These are phyloP conservation scores for Pecten maximus DNA, from an alignment of 2,888 invertebrate species.

Conservation along the genomic window DNA sequence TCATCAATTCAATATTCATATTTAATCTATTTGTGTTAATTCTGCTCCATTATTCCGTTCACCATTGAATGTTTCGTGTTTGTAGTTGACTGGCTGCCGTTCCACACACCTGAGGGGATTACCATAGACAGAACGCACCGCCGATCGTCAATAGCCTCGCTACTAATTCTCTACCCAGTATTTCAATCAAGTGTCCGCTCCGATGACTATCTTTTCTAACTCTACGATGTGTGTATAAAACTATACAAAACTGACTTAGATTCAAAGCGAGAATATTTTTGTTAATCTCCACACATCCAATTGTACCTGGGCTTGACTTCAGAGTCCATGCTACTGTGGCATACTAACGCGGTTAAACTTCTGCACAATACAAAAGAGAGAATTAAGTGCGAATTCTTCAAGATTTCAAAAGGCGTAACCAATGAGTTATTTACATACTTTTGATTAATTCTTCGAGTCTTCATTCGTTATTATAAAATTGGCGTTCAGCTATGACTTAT, in stretches of 20 bases:
- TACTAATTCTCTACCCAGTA: neutral
- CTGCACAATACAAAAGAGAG: neutral
- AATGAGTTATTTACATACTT: slow-evolving; percentile 35
- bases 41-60: neutral
- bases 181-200: slow-evolving; percentile 16
- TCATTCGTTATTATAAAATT: neutral
- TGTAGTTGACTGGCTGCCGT: neutral
- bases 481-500: neutral
- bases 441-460: neutral
- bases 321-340: neutral
- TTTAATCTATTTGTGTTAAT: slow-evolving; percentile 6
- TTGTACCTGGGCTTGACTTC: neutral
- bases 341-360: neutral
- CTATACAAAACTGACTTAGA: slow-evolving; percentile 29
- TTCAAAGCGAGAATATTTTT: neutral
- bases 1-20: neutral
- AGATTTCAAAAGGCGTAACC: slow-evolving; percentile 17
- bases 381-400: neutral
- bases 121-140: neutral
- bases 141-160: neutral
- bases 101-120: neutral
- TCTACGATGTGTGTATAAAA: slow-evolving; percentile 20
- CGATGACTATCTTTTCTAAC: neutral
- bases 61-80: neutral
- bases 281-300: neutral